These are phyloP conservation scores for Platycnemis pennipes DNA, from an alignment of 2,888 invertebrate species.

Conservation along the genomic window DNA sequence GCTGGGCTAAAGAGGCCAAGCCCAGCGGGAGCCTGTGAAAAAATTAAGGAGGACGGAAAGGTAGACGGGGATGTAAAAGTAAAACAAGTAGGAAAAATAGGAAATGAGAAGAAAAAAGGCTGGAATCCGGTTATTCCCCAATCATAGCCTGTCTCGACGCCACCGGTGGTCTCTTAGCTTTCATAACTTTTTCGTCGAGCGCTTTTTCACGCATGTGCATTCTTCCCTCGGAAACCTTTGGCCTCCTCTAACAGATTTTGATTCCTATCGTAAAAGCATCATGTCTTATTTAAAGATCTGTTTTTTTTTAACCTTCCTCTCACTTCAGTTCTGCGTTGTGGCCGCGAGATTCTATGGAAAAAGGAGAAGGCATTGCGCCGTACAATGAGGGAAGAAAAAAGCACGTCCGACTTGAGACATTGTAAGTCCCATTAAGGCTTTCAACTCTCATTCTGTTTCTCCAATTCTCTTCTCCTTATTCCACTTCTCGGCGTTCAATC, in stretches of 20 bases:
- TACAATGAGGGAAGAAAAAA: background rate
- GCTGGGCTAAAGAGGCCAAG: too few species aligned
- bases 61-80: background rate
- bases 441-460: background rate
- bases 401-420: conserved; percentile 32
- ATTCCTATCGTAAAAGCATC: conserved; percentile 37
- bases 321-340: background rate
- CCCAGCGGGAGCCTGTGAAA: too few species aligned
- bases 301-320: background rate
- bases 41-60: background rate
- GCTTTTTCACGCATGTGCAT: background rate
- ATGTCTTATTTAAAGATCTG: background rate
- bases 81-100: background rate
- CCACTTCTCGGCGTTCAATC: background rate
- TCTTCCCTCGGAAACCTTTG: background rate
- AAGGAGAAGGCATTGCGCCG: background rate
- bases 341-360: background rate
- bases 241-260: background rate
- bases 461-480: background rate
- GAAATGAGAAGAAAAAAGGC: background rate
- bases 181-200: background rate
- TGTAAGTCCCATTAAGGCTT: conserved; percentile 16
- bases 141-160: background rate
- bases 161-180: background rate
- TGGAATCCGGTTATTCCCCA: background rate